These are phyloP conservation scores for Calcarius lapponicus DNA, from an alignment of 2,797 vertebrate genomes.

Conservation along the genomic window DNA sequence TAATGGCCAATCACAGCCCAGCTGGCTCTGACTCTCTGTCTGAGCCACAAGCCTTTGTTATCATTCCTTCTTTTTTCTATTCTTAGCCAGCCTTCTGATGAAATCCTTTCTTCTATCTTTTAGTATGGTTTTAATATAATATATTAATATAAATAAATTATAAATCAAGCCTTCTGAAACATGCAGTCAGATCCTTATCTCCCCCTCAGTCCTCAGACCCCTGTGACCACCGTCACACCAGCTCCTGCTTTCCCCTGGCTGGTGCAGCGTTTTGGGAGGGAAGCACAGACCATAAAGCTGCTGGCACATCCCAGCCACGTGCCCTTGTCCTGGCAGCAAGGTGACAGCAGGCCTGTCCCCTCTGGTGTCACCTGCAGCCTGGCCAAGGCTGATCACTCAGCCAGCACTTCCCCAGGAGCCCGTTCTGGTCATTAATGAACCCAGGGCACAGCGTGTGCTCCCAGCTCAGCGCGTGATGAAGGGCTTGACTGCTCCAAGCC, in stretches of 20 bases:
- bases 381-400: background rate
- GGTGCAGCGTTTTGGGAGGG: background rate
- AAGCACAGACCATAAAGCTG: background rate
- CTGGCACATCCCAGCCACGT: rapidly evolving
- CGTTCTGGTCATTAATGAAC: background rate
- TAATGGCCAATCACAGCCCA: too few species aligned
- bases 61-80: too few species aligned
- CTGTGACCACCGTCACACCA: too few species aligned
- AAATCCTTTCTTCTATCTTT: too few species aligned
- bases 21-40: too few species aligned
- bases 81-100: too few species aligned
- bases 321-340: background rate
- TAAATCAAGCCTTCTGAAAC: too few species aligned
- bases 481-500: background rate
- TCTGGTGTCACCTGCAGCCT: background rate
- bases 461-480: background rate
- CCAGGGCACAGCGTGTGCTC: background rate
- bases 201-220: too few species aligned
- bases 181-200: too few species aligned
- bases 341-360: background rate
- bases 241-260: background rate
- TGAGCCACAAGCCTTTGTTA: too few species aligned
- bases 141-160: too few species aligned
- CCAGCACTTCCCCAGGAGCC: rapidly evolving
- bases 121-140: too few species aligned